Evolutionary conservation across 1,140 invertebrate species (phyloP).

Genomic region (Calephelis virginiensis): DNA sequence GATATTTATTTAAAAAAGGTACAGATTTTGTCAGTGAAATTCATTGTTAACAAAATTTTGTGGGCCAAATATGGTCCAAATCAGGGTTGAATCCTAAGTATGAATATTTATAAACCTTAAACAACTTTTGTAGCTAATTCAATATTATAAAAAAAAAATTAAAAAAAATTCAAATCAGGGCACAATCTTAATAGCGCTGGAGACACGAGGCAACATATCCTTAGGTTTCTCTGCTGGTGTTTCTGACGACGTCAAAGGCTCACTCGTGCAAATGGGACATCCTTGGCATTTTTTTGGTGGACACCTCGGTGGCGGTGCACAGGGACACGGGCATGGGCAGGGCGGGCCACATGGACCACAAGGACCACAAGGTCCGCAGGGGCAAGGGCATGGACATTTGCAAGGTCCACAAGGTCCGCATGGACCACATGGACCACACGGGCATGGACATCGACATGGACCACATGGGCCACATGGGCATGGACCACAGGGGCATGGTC

Average conservation of each 20-base stretch:
- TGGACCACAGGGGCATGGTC: slow-evolving; percentile 29
- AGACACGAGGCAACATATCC: not conserved
- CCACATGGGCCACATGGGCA: slow-evolving; percentile 16
- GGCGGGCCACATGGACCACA: slow-evolving; percentile 38
- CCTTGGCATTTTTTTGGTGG: slow-evolving; percentile 44
- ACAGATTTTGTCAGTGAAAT: too few relatives aligned
- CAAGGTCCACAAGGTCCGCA: slow-evolving; percentile 29
- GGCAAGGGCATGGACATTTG: slow-evolving; percentile 75
- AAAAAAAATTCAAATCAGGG: not conserved
- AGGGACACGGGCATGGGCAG: slow-evolving; percentile 66
- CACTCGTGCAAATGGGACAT: slow-evolving; percentile 33
- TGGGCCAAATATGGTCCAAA: too few relatives aligned
- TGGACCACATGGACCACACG: slow-evolving; percentile 32
- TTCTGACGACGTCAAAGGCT: slow-evolving; percentile 22
- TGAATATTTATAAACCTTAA: too few relatives aligned
- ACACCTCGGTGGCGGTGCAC: slow-evolving; percentile 59
- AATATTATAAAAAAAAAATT: too few relatives aligned
- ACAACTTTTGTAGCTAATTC: too few relatives aligned
- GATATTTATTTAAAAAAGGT: too few relatives aligned
- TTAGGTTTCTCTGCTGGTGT: slow-evolving; percentile 18
- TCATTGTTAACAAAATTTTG: too few relatives aligned
- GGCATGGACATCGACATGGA: slow-evolving; percentile 13
- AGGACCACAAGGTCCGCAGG: slow-evolving; percentile 47
- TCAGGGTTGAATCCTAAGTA: too few relatives aligned
- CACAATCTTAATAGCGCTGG: not conserved